phyloP scores from a whole-genome alignment of 2,888 invertebrate genomes.

The Oxyscelio sp. region DNA sequence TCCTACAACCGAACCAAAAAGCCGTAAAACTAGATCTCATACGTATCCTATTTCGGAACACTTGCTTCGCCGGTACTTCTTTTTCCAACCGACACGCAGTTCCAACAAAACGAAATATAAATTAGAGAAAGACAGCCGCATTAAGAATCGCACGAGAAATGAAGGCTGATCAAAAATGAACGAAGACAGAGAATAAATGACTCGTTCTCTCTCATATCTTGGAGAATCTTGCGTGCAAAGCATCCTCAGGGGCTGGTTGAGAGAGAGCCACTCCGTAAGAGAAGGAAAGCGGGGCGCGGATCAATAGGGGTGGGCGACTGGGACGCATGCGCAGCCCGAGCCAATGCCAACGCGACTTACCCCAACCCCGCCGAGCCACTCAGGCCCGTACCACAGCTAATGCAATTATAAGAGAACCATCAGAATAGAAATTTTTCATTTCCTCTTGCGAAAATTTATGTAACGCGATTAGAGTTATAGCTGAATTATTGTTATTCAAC shows the following conservation, averaged over 20 bases:
- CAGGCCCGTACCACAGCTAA: conserved; percentile 81
- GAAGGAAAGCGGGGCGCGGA: conserved; percentile 75
- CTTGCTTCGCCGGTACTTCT: not conserved
- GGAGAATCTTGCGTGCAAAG: conserved; percentile 84
- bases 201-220: conserved; percentile 81
- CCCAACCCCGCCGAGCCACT: conserved; percentile 68
- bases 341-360: conserved; percentile 84
- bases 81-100: not conserved
- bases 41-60: not conserved
- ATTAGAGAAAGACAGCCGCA: not conserved
- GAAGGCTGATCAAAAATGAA: conserved; percentile 36
- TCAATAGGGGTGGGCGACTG: conserved; percentile 84
- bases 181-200: conserved; percentile 77
- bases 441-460: conserved; percentile 57
- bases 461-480: conserved; percentile 55
- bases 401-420: conserved; percentile 63
- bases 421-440: conserved; percentile 64
- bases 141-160: conserved; percentile 10
- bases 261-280: not conserved
- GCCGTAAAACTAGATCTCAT: too few species aligned
- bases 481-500: conserved; percentile 63
- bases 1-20: too few species aligned
- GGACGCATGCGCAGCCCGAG: conserved; percentile 83
- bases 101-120: too few species aligned
- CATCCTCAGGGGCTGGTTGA: conserved; percentile 79